phyloP scores from a whole-genome alignment of 2,888 invertebrate species.

The Invenusta paracnida region DNA sequence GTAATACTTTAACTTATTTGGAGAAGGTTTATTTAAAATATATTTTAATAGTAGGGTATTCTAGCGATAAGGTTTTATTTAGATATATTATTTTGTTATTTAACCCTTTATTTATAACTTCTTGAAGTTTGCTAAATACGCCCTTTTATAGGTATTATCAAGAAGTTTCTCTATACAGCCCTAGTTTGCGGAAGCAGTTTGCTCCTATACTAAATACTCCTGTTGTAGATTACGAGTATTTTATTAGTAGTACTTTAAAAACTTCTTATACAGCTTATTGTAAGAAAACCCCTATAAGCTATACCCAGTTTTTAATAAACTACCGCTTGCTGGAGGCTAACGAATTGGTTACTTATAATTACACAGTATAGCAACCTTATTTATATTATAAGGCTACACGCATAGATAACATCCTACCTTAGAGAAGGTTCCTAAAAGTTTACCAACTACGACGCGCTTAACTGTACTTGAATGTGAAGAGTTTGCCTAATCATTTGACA shows the following conservation, averaged over 20 bases:
- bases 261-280: background rate
- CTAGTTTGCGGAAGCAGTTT: background rate
- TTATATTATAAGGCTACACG: background rate
- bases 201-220: background rate
- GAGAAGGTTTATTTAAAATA: background rate
- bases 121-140: background rate
- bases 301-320: background rate
- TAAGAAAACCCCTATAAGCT: background rate
- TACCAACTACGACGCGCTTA: background rate
- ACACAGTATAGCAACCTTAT: background rate
- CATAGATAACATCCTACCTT: background rate
- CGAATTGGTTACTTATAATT: background rate
- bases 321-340: background rate
- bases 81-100: background rate
- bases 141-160: background rate
- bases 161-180: background rate
- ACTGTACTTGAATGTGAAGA: background rate
- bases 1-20: background rate
- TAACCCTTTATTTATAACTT: background rate
- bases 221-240: background rate
- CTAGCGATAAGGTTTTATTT: background rate
- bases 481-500: background rate
- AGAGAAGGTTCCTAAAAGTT: background rate
- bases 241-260: background rate
- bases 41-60: background rate